A percentile compares a stretch with the other conserved stretches of the same genome.
phyloP scores from a whole-genome alignment of 2,888 invertebrate species.

The Ophraella communa region DNA sequence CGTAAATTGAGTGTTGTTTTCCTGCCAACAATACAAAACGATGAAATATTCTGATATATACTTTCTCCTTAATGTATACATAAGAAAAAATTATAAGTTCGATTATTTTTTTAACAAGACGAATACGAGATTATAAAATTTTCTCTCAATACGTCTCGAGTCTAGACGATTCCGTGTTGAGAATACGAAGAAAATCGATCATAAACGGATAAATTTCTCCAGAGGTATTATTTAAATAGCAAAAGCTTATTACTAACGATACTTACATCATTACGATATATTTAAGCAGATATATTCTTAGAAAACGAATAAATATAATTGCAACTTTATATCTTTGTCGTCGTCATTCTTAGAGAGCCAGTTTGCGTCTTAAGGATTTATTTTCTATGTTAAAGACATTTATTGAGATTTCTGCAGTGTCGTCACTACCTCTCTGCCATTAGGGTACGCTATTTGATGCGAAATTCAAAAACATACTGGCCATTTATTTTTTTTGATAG shows the following conservation, averaged over 20 bases:
- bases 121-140: no score
- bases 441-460: no score
- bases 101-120: no score
- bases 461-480: no score
- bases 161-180: no score
- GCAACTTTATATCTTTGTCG: slow-evolving; percentile 43
- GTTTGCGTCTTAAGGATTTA: slow-evolving; percentile 23
- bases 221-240: not conserved
- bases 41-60: not conserved
- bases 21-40: not conserved
- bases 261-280: slow-evolving; percentile 43
- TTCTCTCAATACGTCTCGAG: no score
- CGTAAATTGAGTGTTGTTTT: not conserved
- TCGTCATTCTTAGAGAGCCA: slow-evolving; percentile 10
- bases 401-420: slow-evolving; percentile 2
- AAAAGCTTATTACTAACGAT: not conserved
- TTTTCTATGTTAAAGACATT: slow-evolving; percentile 16
- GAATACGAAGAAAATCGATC: not conserved
- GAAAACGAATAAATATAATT: slow-evolving; percentile 55
- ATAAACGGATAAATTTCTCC: not conserved
- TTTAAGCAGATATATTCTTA: slow-evolving; percentile 41
- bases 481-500: no score
- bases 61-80: not conserved
- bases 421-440: not conserved
- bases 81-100: no score